Conservation (phyloP, 2,888 invertebrate genomes). For the Morinoia aosen region DNA sequence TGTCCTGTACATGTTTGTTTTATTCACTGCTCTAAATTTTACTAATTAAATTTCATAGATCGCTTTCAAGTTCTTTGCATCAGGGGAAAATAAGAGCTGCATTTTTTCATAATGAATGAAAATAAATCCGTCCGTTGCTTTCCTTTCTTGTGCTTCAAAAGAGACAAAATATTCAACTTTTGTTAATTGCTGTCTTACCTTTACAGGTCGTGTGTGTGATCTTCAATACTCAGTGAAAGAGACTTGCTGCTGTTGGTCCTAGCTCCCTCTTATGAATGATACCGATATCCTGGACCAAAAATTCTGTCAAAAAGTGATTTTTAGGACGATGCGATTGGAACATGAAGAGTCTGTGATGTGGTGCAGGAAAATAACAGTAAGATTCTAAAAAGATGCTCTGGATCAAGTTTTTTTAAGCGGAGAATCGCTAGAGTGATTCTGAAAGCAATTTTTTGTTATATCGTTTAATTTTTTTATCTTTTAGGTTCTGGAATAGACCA, state of each 20-base stretch:
- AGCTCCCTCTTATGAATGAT: neutral
- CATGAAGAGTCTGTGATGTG: neutral
- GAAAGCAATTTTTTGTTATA: too few species aligned
- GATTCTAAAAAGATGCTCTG: neutral
- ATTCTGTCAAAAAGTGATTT: neutral
- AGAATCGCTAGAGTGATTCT: too few species aligned
- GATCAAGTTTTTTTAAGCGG: too few species aligned
- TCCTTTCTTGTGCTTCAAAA: neutral
- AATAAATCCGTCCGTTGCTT: neutral
- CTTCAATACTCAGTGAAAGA: conserved; percentile 28
- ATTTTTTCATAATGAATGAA: neutral
- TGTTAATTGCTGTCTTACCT: neutral
- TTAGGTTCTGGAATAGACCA: neutral
- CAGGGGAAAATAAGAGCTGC: neutral
- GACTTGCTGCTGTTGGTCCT: neutral
- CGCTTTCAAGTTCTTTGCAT: neutral
- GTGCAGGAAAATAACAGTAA: neutral
- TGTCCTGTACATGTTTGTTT: too few species aligned
- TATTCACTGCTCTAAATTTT: too few species aligned
- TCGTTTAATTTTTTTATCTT: too few species aligned
- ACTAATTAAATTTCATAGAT: too few species aligned
- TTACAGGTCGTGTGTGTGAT: conserved; percentile 38
- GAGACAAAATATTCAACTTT: neutral
- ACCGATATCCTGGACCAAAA: neutral
- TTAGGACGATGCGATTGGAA: neutral